phyloP scores from a whole-genome alignment of 2,797 vertebrate genomes.

The Leptodactylus fallax region DNA sequence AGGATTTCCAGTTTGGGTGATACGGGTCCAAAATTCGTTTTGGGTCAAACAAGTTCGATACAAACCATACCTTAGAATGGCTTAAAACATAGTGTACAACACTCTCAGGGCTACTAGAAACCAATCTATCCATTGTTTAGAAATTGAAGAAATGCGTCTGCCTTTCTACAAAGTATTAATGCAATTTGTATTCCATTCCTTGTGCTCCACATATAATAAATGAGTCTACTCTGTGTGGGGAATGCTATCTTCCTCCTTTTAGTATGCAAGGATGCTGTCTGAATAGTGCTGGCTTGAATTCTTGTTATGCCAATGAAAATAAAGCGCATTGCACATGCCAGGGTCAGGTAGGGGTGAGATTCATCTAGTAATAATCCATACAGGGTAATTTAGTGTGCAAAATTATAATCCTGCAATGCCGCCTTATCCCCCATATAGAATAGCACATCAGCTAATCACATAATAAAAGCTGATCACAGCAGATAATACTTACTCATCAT shows the following conservation, averaged over 20 bases:
- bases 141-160: not conserved
- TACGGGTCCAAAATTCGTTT: too few relatives aligned
- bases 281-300: not conserved
- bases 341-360: not conserved
- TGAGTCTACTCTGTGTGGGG: not conserved
- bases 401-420: not conserved
- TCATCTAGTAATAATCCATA: not conserved
- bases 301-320: not conserved
- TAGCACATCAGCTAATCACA: not conserved
- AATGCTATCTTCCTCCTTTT: not conserved
- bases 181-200: not conserved
- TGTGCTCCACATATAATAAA: not conserved
- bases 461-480: slow-evolving; percentile 31
- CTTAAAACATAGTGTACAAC: too few relatives aligned
- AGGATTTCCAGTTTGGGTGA: too few relatives aligned
- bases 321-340: not conserved
- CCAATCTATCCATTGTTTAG: too few relatives aligned
- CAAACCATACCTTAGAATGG: too few relatives aligned
- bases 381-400: not conserved
- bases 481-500: not conserved
- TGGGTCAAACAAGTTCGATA: too few relatives aligned
- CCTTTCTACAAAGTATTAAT: not conserved
- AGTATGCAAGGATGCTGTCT: not conserved
- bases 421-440: slow-evolving; percentile 10
- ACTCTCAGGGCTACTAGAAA: too few relatives aligned